Evolutionary conservation across 2,113 vertebrate species (phyloP).

Genomic region (Mormyrus lacerda): DNA sequence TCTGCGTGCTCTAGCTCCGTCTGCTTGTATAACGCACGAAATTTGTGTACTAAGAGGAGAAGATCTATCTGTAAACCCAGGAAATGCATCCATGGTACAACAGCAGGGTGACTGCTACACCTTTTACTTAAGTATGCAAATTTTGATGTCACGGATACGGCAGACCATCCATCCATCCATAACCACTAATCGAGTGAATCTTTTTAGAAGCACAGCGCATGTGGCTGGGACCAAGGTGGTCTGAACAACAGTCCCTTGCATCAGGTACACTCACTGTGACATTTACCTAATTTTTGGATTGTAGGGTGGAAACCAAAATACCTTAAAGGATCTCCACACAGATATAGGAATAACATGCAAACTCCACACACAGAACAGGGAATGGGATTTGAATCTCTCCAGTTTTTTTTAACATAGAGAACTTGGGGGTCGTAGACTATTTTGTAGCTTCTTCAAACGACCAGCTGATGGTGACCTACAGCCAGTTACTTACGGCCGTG

Average conservation of each 20-base stretch:
- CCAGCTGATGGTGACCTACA: background rate
- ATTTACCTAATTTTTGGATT: background rate
- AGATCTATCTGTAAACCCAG: background rate
- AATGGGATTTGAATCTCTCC: background rate
- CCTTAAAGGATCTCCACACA: background rate
- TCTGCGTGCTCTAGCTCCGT: background rate
- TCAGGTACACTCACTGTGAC: background rate
- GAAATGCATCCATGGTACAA: background rate
- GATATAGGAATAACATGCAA: background rate
- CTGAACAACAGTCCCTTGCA: background rate
- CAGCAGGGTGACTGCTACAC: background rate
- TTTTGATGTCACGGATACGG: background rate
- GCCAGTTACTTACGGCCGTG: background rate
- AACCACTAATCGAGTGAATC: background rate
- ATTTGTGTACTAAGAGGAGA: background rate
- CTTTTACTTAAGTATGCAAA: background rate
- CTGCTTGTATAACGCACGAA: background rate
- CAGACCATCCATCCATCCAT: background rate
- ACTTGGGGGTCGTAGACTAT: background rate
- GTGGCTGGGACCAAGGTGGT: background rate
- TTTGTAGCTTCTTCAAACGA: background rate
- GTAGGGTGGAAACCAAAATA: background rate
- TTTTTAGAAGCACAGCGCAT: background rate
- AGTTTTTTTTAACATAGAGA: background rate
- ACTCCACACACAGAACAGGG: background rate